A percentile compares a stretch with the other conserved stretches of the same genome.
These are phyloP conservation scores for Galerucella calmariensis DNA, from an alignment of 2,888 invertebrate species.

Conservation along the genomic window DNA sequence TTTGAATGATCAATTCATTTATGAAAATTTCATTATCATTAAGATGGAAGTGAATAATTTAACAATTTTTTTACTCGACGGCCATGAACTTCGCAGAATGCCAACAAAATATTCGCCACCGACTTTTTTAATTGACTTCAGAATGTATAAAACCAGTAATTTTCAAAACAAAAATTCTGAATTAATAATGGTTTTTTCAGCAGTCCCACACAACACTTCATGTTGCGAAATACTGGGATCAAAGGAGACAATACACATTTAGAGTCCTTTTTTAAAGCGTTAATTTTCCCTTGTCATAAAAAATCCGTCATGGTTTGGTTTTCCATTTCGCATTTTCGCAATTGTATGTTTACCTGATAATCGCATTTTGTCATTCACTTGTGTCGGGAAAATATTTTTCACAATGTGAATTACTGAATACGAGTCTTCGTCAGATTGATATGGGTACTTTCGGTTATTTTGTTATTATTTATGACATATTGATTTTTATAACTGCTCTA, in stretches of 20 bases:
- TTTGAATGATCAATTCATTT: too few species aligned
- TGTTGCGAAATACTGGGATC: conserved; percentile 3
- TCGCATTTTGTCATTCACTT: conserved; percentile 9
- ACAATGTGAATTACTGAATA: background rate
- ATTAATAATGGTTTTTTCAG: background rate
- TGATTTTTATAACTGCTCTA: too few species aligned
- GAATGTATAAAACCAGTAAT: background rate
- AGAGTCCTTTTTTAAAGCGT: conserved; percentile 9
- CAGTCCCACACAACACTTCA: background rate
- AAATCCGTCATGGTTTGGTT: conserved; percentile 12
- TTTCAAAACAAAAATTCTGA: background rate
- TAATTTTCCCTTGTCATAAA: conserved; percentile 15
- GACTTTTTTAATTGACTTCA: conserved; percentile 3
- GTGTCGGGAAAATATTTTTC: background rate
- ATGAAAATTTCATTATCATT: too few species aligned
- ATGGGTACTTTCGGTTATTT: too few species aligned
- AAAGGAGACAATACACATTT: conserved; percentile 13
- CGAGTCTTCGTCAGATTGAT: too few species aligned
- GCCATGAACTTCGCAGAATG: background rate
- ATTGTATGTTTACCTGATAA: conserved; percentile 1
- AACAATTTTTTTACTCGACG: background rate
- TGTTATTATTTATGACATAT: too few species aligned
- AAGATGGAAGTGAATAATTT: background rate
- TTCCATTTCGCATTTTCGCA: background rate
- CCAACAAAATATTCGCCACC: background rate